phyloP scores from a whole-genome alignment of 2,797 vertebrate genomes.

The Champsocephalus gunnari region DNA sequence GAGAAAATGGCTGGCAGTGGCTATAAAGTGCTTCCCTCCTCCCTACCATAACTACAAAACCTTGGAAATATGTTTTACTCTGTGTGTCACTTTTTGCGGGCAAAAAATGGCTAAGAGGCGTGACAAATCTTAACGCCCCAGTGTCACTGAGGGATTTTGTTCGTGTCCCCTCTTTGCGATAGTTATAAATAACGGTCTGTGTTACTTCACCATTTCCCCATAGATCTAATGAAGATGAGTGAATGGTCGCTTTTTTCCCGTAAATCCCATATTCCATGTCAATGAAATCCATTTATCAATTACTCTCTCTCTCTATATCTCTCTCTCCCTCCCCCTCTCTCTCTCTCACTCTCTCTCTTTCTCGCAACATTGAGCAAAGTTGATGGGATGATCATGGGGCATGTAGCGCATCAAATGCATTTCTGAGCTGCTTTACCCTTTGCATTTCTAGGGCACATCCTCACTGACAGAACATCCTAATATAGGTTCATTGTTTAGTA shows the following conservation, averaged over 20 bases:
- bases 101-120: slow-evolving; percentile 48
- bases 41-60: slow-evolving; percentile 44
- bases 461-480: slow-evolving; percentile 34
- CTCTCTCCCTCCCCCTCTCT: neutral
- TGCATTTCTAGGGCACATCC: slow-evolving; percentile 58
- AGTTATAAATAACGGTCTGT: slow-evolving; percentile 69
- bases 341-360: neutral
- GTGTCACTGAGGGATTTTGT: slow-evolving; percentile 55
- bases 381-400: slow-evolving; percentile 77
- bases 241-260: slow-evolving; percentile 48
- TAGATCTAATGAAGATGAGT: slow-evolving; percentile 76
- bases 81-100: slow-evolving; percentile 21
- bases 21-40: slow-evolving; percentile 35
- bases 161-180: slow-evolving; percentile 44
- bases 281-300: slow-evolving; percentile 74
- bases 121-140: slow-evolving; percentile 58
- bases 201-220: slow-evolving; percentile 51
- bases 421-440: slow-evolving; percentile 65
- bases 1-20: slow-evolving; percentile 70
- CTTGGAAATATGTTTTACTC: slow-evolving; percentile 59
- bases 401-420: slow-evolving; percentile 76
- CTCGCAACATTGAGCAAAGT: slow-evolving; percentile 59
- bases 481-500: slow-evolving; percentile 61
- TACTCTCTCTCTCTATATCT: neutral
- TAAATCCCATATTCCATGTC: slow-evolving; percentile 77